Evolutionary conservation across 2,113 vertebrate genomes (phyloP).

Genomic region (Eonycteris spelaea): DNA sequence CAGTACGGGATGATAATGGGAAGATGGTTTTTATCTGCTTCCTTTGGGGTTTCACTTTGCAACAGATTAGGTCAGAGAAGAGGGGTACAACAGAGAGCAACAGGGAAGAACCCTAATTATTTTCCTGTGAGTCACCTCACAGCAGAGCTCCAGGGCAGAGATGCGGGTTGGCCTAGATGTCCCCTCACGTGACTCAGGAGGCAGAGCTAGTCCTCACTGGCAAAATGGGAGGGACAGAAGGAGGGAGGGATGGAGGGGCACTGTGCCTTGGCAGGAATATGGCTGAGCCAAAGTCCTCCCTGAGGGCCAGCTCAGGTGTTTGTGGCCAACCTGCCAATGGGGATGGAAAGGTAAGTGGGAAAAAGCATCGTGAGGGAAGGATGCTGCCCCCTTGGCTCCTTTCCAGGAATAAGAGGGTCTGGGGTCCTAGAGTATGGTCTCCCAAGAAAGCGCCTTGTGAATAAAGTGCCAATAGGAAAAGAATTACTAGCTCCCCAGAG

Average conservation of each 20-base stretch:
- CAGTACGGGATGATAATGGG: not conserved
- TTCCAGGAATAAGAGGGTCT: not conserved
- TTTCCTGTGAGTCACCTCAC: constrained; percentile 1
- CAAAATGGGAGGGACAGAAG: not conserved
- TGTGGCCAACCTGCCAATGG: not conserved
- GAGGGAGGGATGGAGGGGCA: not conserved
- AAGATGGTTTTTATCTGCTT: not conserved
- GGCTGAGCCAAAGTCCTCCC: not conserved
- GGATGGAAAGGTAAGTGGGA: too few species aligned
- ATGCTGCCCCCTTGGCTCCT: not conserved
- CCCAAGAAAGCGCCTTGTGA: not conserved
- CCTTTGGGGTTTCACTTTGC: not conserved
- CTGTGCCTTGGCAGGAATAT: too few species aligned
- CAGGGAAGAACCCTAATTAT: not conserved
- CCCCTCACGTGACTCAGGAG: constrained; percentile 6
- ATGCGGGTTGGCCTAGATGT: not conserved
- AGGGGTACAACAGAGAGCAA: not conserved
- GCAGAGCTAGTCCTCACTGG: not conserved
- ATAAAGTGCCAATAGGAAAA: not conserved
- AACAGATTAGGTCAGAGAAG: not conserved
- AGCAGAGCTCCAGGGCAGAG: not conserved
- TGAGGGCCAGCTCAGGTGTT: not conserved
- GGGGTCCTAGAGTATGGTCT: not conserved
- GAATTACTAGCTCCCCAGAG: not conserved
- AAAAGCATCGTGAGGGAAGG: not conserved